Base-by-base conservation (phyloP, 1,140 invertebrate genomes). In the Antheraea pernyi region DNA sequence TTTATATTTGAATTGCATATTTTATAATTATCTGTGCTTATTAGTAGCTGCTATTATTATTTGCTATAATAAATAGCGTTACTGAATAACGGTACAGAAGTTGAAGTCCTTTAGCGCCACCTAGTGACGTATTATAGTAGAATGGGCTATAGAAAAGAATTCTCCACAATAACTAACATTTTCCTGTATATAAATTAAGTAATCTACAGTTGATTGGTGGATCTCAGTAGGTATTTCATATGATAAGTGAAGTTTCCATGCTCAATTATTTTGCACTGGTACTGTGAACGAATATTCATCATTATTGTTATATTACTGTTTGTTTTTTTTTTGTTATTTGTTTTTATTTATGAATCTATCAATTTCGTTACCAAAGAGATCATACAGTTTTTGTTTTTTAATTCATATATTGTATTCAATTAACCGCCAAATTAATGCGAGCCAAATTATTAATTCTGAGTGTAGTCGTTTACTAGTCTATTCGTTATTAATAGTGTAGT, bases 201-300 rank as follows among this genome's bases (percentile, higher is more conserved):
- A 90, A 91, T 77, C 83, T 91, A 81, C 84, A 89, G 78, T 82
- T 89, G 88, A 91, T 90, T 92, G 88, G 22, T 91, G 87, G 87
- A 91, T 91, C 87, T 91, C 87, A 91, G 76, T 91, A 89, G 82
- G 71, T 84, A 84, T 77, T 74, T 79, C 78, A 81, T 82, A 80
- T 82, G 66, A 67, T 86, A 85, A 90, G 80, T 77, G 73, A 85
- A 82, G 72, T 83, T 84, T 91, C 82, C 67, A 83, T 82, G 88
- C 88, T 91, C 88, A 91, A 91, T 81, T 81, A 70, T 66, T 80
- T 84, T 83, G 77, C 82, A 81, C 78, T 76, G 68, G 76, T 83
- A 72, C 76, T 79, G 68, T 73, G 70, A 85, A 88, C 82, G 84
- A 87, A 89, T 85, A 86, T 88, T 79, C 87, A 84, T 85, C 85